Evolutionary conservation across 2,888 invertebrate species (phyloP), one percentile per base, ranked within the genome.

Genomic region (Ennomos quercinarius): DNA sequence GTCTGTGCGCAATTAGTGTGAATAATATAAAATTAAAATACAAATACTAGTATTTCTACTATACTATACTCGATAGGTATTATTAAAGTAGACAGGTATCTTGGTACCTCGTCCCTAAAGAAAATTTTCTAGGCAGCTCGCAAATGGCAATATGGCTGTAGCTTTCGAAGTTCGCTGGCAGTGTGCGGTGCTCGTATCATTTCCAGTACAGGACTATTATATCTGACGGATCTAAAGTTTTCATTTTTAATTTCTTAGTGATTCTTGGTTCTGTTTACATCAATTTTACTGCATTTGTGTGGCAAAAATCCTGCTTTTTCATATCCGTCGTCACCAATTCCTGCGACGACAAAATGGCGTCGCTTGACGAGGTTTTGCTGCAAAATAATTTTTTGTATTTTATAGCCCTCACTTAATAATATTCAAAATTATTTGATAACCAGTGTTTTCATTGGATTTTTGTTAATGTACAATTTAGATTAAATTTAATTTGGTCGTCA

Each of bases 291-390:
- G 72, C 74, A 81, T 77, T 84, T 84, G 76, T 78, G 78, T 81
- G 73, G 79, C 76, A 78, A 86, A 89, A 84, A 81, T 83, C 78
- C 75, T 75, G 74, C 73, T 83, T 82, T 89, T 89, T 89, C 78
- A 81, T 85, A 83, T 89, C 83, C 86, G 81, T 91, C 92, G 92
- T 92, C 92, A 92, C 86, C 92, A 92, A 89, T 86, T 90, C 89
- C 85, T 78, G 89, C 88, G 88, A 89, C 90, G 89, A 93, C 93
- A 93, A 93, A 92, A 93, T 93, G 93, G 93, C 93, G 93, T 93
- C 93, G 86, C 91, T 87, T 89, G 86, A 86, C 90, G 85, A 91
- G 90, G 86, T 89, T 89, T 91, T 89, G 80, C 84, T 81, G 86
- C 88, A 88, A 91, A 89, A 82, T 84, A 79, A 83, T 85, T 87